Percentiles rank a stretch among this genome's conserved stretches.
These are phyloP conservation scores for Metellina segmentata DNA, from an alignment of 2,888 invertebrate genomes.

Conservation along the genomic window DNA sequence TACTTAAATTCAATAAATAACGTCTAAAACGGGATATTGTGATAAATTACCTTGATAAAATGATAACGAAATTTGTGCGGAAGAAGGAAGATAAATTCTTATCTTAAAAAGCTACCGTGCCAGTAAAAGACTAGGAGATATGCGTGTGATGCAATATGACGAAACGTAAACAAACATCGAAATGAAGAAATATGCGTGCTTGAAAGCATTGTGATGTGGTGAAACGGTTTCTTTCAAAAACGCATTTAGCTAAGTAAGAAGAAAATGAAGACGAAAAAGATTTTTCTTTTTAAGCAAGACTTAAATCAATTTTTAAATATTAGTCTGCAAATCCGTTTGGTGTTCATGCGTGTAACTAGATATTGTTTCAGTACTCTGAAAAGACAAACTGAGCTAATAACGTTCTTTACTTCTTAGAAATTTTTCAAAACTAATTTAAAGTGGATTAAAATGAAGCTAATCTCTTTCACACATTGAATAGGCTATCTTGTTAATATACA, in stretches of 20 bases:
- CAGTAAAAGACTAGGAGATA: background rate
- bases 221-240: background rate
- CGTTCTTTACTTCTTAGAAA: too few relatives aligned
- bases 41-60: slow-evolving; percentile 55
- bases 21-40: slow-evolving; percentile 30
- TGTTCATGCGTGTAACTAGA: too few relatives aligned
- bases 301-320: too few relatives aligned
- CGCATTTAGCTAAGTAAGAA: background rate
- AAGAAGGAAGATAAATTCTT: background rate
- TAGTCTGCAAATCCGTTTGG: too few relatives aligned
- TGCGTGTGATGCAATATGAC: background rate
- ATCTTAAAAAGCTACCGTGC: background rate
- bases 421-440: too few relatives aligned
- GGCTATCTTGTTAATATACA: too few relatives aligned
- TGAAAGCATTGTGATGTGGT: background rate
- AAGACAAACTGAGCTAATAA: too few relatives aligned
- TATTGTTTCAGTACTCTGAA: too few relatives aligned
- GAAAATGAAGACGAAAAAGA: background rate
- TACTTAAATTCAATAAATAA: slow-evolving; percentile 61
- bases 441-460: too few relatives aligned
- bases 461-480: too few relatives aligned
- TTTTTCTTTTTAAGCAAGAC: too few relatives aligned
- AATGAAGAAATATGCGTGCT: background rate
- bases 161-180: background rate
- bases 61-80: background rate